Percentiles rank a stretch among this genome's conserved stretches.
These are phyloP conservation scores for Luffia ferchaultella DNA, from an alignment of 2,888 invertebrate species.

Conservation along the genomic window DNA sequence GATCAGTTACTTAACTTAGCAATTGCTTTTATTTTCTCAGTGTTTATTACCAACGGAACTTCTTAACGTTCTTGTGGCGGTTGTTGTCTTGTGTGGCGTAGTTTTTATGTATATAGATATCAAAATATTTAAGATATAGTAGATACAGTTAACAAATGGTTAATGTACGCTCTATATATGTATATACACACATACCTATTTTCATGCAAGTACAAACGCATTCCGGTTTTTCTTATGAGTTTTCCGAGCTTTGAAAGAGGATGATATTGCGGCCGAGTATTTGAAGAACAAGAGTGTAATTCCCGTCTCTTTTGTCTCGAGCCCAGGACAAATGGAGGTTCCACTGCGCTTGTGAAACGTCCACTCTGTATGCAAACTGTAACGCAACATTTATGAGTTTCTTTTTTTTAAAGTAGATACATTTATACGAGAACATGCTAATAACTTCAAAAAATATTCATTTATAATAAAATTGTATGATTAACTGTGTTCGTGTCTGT, in stretches of 20 bases:
- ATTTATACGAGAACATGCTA: neutral
- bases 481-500: neutral
- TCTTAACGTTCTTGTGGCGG: too few relatives aligned
- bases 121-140: too few relatives aligned
- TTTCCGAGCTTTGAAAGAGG: constrained; percentile 50
- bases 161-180: too few relatives aligned
- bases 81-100: too few relatives aligned
- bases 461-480: too few relatives aligned
- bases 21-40: too few relatives aligned
- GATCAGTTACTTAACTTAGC: too few relatives aligned
- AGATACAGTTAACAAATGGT: too few relatives aligned
- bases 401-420: neutral
- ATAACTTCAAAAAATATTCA: too few relatives aligned
- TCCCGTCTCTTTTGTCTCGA: constrained; percentile 55
- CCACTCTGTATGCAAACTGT: neutral
- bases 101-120: too few relatives aligned
- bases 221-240: constrained; percentile 34
- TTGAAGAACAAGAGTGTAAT: constrained; percentile 57
- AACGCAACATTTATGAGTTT: neutral
- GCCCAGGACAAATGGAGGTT: constrained; percentile 16
- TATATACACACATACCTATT: too few relatives aligned
- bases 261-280: constrained; percentile 45
- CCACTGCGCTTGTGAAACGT: neutral
- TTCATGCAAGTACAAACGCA: neutral
- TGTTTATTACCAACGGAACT: too few relatives aligned